Conservation (phyloP, 53 echinoderm and acorn worm species). For the Luidia sarsii region DNA sequence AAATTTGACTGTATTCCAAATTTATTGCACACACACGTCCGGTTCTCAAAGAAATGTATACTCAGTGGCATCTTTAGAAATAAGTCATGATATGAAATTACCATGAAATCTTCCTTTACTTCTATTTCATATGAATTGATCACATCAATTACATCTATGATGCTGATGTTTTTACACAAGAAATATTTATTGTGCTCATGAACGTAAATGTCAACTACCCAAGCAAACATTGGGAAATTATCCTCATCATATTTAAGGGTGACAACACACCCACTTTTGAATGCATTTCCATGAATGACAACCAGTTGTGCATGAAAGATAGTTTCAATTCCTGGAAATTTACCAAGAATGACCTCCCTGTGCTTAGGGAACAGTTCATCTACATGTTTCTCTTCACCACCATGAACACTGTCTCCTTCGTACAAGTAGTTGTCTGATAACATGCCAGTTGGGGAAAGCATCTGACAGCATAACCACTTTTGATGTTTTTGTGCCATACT, state of each 20-base stretch:
- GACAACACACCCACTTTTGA: background rate
- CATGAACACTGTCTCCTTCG: background rate
- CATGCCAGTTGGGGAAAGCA: constrained; percentile 1
- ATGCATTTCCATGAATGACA: background rate
- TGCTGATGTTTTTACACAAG: background rate
- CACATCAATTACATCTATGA: background rate
- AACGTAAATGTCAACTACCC: background rate
- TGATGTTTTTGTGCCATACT: constrained; percentile 59
- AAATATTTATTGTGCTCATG: constrained; percentile 2
- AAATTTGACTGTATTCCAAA: constrained; percentile 7
- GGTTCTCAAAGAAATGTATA: constrained; percentile 15
- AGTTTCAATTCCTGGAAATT: background rate
- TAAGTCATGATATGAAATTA: background rate
- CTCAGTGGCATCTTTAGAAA: constrained; percentile 4
- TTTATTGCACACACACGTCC: constrained; percentile 14
- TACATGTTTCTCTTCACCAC: background rate
- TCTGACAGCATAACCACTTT: constrained; percentile 53
- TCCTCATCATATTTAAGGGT: background rate
- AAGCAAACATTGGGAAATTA: constrained; percentile 6
- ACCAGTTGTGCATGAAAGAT: background rate
- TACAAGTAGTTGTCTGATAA: constrained; percentile 6
- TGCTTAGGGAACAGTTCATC: background rate
- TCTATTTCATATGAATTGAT: constrained; percentile 6
- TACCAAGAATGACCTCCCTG: background rate
- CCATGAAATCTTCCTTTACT: background rate